Conservation (phyloP, 2,113 vertebrate genomes). For the Strix aluco region DNA sequence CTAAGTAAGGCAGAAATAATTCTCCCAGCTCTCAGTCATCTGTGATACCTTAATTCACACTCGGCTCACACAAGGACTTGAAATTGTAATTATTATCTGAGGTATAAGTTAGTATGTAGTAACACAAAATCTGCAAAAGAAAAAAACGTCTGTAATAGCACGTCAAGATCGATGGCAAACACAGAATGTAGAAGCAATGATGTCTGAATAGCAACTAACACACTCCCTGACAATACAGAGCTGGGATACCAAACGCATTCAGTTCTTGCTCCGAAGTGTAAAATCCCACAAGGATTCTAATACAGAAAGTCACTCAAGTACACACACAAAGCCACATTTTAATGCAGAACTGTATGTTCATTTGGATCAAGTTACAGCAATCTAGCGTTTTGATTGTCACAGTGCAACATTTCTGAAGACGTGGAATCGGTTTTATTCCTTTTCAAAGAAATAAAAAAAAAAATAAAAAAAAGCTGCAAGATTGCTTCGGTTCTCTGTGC, state of each 20-base stretch:
- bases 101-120: background rate
- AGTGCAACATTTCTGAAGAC: background rate
- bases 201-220: background rate
- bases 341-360: background rate
- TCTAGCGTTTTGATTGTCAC: background rate
- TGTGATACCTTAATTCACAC: background rate
- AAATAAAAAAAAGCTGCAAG: too few relatives aligned
- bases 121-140: background rate
- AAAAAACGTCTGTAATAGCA: background rate
- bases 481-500: background rate
- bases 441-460: background rate
- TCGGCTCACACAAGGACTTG: background rate
- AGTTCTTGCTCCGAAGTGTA: background rate
- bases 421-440: background rate
- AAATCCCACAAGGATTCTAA: background rate
- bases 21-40: background rate
- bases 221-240: background rate
- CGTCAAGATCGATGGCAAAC: background rate
- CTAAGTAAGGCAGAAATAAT: background rate
- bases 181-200: background rate
- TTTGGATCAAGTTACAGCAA: background rate
- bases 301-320: background rate
- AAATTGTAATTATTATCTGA: background rate
- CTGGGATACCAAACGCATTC: background rate
- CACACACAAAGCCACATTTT: background rate